These are phyloP conservation scores for Venustaconcha ellipsiformis DNA, from an alignment of 1,140 invertebrate genomes.

Conservation along the genomic window DNA sequence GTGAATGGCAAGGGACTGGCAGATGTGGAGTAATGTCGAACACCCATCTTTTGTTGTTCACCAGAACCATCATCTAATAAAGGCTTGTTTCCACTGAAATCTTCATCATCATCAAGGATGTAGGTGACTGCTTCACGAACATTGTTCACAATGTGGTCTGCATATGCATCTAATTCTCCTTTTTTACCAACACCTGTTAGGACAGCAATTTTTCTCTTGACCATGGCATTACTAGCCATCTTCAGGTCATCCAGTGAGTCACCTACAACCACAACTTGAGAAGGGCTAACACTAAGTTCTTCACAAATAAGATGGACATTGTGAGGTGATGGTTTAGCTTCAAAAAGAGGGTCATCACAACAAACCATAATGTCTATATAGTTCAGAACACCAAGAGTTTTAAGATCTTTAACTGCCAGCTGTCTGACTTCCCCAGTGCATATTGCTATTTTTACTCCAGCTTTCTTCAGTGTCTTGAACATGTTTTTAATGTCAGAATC, in stretches of 20 bases:
- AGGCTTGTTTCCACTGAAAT: not conserved
- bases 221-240: slow-evolving; percentile 67
- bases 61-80: no score
- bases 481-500: slow-evolving; percentile 41
- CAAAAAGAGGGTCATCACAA: slow-evolving; percentile 68
- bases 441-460: slow-evolving; percentile 70
- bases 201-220: slow-evolving; percentile 68
- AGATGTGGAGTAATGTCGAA: no score
- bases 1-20: not conserved
- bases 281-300: slow-evolving; percentile 62
- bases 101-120: slow-evolving; percentile 13
- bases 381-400: slow-evolving; percentile 57
- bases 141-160: slow-evolving; percentile 56
- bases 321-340: slow-evolving; percentile 61
- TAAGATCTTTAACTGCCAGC: slow-evolving; percentile 60
- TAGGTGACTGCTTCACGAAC: slow-evolving; percentile 42
- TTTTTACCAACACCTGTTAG: slow-evolving; percentile 59
- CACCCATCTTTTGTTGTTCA: no score
- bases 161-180: slow-evolving; percentile 46
- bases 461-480: slow-evolving; percentile 64
- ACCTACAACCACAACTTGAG: slow-evolving; percentile 68
- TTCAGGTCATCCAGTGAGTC: slow-evolving; percentile 70
- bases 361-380: slow-evolving; percentile 70
- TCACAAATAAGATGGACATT: slow-evolving; percentile 64
- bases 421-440: slow-evolving; percentile 67